A percentile compares a stretch with the other conserved stretches of the same genome.
Conservation (phyloP, 2,888 invertebrate genomes). For the Archaeoteleia sp. region DNA sequence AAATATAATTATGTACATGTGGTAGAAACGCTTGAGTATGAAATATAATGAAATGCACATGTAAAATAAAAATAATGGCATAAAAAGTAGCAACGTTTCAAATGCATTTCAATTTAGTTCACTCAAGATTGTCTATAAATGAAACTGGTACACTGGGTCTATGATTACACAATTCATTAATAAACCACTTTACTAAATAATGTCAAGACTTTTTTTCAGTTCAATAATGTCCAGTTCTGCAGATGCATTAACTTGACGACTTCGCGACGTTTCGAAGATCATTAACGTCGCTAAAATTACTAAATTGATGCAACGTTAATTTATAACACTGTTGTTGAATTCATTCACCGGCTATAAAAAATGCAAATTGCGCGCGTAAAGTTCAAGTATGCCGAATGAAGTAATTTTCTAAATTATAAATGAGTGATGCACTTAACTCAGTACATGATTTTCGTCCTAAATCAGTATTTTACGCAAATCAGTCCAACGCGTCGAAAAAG, state of each 20-base stretch:
- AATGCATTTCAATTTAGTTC: conserved; percentile 19
- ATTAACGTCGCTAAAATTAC: conserved; percentile 15
- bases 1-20: too few species aligned
- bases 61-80: not conserved
- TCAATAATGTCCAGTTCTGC: conserved; percentile 18
- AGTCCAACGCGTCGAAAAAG: too few species aligned
- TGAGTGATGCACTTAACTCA: not conserved
- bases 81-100: conserved; percentile 4
- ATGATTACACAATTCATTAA: conserved; percentile 35
- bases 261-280: conserved; percentile 19
- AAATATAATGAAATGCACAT: too few species aligned
- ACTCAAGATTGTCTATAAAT: conserved; percentile 1
- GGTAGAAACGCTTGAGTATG: too few species aligned
- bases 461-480: too few species aligned
- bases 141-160: conserved; percentile 25
- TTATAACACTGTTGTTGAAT: conserved; percentile 1
- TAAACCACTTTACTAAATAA: conserved; percentile 32
- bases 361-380: not conserved
- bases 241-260: conserved; percentile 22
- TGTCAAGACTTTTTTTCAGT: conserved; percentile 31
- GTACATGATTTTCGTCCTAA: not conserved
- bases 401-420: not conserved
- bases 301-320: conserved; percentile 10
- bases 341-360: not conserved
- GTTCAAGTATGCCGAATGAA: not conserved